Percentiles rank a stretch among this genome's conserved stretches.
Conservation (phyloP, 2,888 invertebrate species). For the Drosophila flavopinicola region DNA sequence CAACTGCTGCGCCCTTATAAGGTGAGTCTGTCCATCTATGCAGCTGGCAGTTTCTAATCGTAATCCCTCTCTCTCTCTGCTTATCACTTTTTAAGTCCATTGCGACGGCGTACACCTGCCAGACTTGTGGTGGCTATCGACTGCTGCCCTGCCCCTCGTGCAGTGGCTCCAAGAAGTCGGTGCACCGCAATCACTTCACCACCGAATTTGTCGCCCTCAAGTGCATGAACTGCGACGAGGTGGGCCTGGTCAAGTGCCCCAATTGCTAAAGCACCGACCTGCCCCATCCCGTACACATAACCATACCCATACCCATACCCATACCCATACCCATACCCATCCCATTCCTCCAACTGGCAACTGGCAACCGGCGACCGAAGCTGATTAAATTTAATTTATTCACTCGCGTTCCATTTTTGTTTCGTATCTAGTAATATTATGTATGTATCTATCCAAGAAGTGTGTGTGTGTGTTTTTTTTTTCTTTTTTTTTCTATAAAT, state of each 20-base stretch:
- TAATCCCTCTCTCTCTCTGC: too few relatives aligned
- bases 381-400: slow-evolving; percentile 38
- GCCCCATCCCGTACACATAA: too few relatives aligned
- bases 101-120: slow-evolving; percentile 92
- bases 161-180: slow-evolving; percentile 97
- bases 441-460: slow-evolving; percentile 3
- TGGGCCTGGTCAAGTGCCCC: slow-evolving; percentile 95
- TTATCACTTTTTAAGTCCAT: too few relatives aligned
- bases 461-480: slow-evolving; percentile 2
- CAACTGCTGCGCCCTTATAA: slow-evolving; percentile 95
- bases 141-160: slow-evolving; percentile 95
- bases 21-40: slow-evolving; percentile 21
- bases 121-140: slow-evolving; percentile 95
- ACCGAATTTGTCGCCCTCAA: slow-evolving; percentile 96
- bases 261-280: slow-evolving; percentile 87
- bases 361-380: slow-evolving; percentile 19
- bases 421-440: slow-evolving; percentile 13
- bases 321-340: not conserved
- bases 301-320: not conserved
- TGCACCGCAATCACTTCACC: slow-evolving; percentile 96
- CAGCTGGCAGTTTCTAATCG: not conserved
- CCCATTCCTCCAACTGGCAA: not conserved
- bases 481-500: slow-evolving; percentile 9
- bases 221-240: slow-evolving; percentile 98
- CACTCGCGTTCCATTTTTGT: slow-evolving; percentile 29